Percentiles rank a stretch among this genome's conserved stretches.
These are phyloP conservation scores for Galeopterus variegatus DNA, from an alignment of 2,113 vertebrate species.

Conservation along the genomic window DNA sequence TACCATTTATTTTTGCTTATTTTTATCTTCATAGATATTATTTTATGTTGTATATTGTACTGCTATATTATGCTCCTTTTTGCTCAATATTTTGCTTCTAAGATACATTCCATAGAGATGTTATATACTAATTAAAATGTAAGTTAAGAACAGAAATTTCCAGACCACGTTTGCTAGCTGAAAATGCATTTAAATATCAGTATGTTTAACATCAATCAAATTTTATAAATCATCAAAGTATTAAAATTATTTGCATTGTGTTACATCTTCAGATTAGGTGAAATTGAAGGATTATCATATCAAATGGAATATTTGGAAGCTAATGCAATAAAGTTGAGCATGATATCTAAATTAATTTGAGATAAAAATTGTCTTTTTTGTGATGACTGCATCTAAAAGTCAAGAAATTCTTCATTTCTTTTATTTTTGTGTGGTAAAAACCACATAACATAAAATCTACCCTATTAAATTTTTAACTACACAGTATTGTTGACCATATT, in stretches of 20 bases:
- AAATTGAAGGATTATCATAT: background rate
- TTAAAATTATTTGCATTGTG: background rate
- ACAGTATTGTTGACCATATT: background rate
- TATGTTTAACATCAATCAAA: too few relatives aligned
- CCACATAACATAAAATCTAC: background rate
- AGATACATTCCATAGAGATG: too few relatives aligned
- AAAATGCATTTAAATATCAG: too few relatives aligned
- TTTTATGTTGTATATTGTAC: background rate
- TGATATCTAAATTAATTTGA: background rate
- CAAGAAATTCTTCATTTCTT: background rate
- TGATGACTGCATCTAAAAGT: background rate
- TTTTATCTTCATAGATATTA: background rate
- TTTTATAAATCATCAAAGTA: too few relatives aligned
- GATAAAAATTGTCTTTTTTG: background rate
- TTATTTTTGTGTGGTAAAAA: background rate
- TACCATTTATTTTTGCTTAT: background rate
- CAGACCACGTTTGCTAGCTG: too few relatives aligned
- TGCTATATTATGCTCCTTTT: too few relatives aligned
- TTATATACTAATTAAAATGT: too few relatives aligned
- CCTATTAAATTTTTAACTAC: background rate
- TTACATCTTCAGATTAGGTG: background rate
- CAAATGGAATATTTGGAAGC: background rate
- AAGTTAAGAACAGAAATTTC: too few relatives aligned
- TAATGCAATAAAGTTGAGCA: background rate
- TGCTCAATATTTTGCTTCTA: too few relatives aligned